A percentile compares a stretch with the other conserved stretches of the same genome.
phyloP scores from a whole-genome alignment of 2,888 invertebrate species.

The Cyclophora punctaria region DNA sequence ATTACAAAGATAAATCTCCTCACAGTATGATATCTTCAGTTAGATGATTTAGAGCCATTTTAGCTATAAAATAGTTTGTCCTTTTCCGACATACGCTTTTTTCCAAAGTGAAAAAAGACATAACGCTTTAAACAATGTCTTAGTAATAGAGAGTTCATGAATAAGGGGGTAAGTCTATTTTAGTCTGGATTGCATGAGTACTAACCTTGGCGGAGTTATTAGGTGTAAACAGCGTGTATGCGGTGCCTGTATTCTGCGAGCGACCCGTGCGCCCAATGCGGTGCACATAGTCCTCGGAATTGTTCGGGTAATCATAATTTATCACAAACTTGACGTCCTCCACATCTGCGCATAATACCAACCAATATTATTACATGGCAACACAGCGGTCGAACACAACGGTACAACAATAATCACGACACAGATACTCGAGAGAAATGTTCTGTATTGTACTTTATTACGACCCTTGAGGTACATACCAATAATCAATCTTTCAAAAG shows the following conservation, averaged over 20 bases:
- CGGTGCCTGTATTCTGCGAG: constrained; percentile 93
- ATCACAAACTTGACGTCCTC: constrained; percentile 99
- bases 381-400: constrained; percentile 5
- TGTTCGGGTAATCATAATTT: constrained; percentile 98
- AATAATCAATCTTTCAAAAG: too few species aligned
- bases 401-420: constrained; percentile 8
- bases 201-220: constrained; percentile 86
- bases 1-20: too few species aligned
- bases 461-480: neutral
- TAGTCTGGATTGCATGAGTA: neutral
- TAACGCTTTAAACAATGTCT: too few species aligned
- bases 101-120: too few species aligned
- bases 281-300: constrained; percentile 98
- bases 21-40: too few species aligned
- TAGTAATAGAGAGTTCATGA: too few species aligned
- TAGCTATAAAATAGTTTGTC: too few species aligned
- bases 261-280: constrained; percentile 97
- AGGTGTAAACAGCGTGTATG: constrained; percentile 96
- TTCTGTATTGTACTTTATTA: constrained; percentile 5
- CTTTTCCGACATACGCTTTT: too few species aligned
- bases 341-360: constrained; percentile 82
- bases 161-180: too few species aligned
- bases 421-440: constrained; percentile 14
- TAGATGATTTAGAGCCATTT: too few species aligned
- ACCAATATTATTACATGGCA: constrained; percentile 6